Conservation (phyloP, 2,888 invertebrate species). For the Altica lythri region DNA sequence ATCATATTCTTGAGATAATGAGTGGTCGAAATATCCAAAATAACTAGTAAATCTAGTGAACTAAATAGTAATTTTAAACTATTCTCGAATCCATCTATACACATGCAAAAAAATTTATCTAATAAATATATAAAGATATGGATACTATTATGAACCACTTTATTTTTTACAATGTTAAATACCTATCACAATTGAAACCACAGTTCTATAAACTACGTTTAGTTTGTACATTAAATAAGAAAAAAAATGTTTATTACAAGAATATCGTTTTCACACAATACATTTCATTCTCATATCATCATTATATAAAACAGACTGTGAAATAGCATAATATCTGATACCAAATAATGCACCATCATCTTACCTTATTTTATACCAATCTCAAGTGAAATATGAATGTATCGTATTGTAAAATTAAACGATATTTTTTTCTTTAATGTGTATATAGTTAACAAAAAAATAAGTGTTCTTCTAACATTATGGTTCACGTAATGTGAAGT, state of each 20-base stretch:
- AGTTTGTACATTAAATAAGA: too few species aligned
- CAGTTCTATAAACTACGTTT: too few species aligned
- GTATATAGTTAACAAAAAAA: conserved; percentile 28
- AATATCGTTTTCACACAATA: conserved; percentile 18
- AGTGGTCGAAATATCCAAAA: too few species aligned
- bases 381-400: conserved; percentile 49
- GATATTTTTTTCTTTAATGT: conserved; percentile 39
- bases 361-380: conserved; percentile 42
- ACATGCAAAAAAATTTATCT: too few species aligned
- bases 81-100: too few species aligned
- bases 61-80: too few species aligned
- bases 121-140: too few species aligned
- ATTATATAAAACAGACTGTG: conserved; percentile 39
- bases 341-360: conserved; percentile 45
- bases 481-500: conserved; percentile 31
- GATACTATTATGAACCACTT: too few species aligned
- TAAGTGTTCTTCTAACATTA: conserved; percentile 14
- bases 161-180: too few species aligned
- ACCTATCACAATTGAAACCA: too few species aligned
- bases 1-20: too few species aligned
- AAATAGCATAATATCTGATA: conserved; percentile 51
- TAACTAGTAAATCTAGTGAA: too few species aligned
- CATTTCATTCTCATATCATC: conserved; percentile 22
- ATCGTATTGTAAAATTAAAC: conserved; percentile 43
- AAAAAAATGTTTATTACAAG: conserved; percentile 4